Evolutionary conservation across 2,888 invertebrate species (phyloP), one percentile per base, ranked within the genome.

Genomic region (Thymelicus sylvestris): DNA sequence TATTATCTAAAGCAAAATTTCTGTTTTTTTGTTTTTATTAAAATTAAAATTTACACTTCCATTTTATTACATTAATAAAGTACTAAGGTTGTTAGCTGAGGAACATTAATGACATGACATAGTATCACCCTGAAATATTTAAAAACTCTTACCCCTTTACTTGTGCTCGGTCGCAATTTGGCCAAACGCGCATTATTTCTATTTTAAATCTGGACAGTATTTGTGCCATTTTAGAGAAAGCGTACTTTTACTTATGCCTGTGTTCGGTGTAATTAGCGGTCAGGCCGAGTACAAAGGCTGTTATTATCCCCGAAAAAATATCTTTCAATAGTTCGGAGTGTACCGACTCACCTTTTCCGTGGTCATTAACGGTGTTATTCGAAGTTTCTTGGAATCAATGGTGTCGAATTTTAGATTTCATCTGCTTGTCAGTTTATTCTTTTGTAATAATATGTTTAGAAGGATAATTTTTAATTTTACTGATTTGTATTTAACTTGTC

Each of bases 231-330:
- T 59, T 57, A 47, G 71, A 66, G 71, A 71, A 71, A 71, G 71
- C 44, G 19, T 8, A 71, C 71, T 72, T 67, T 66, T 62, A 48
- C 65, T 63, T 48, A 44, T 47, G 19, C 41, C 60, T 66, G 41
- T 67, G 47, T 71, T 67, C 59, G 59, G 44, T 48, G 62, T 69
- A 72, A 71, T 68, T 59, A 70, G 71, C 72, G 74, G 72, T 71
- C 72, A 71, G 41, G 50, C 48, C 66, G 70, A 64, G 71, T 72
- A 72, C 73, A 71, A 68, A 70, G 70, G 66, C 72, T 67, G 74
- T 68, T 72, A 72, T 72, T 71, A 67, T 67, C 69, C 48, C 71
- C 52, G 71, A 71, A 71, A 71, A 71, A 67, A 71, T 71, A 61
- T 71, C 61, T 52, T 65, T 70, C 64, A 60, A 65, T 52, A 66